Base-by-base conservation (phyloP, 2,888 invertebrate genomes). In the Archips crataeganus region DNA sequence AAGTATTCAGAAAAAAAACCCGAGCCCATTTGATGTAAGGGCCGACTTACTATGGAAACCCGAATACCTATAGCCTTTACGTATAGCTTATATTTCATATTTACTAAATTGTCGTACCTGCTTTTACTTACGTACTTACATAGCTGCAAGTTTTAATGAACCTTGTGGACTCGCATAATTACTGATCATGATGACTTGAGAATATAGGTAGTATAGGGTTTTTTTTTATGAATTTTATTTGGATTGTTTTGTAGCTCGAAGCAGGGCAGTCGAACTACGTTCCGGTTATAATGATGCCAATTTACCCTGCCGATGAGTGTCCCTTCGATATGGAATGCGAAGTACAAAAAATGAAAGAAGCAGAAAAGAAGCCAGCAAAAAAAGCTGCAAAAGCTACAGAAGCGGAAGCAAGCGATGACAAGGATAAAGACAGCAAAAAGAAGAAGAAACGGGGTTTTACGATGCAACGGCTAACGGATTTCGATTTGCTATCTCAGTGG, bases 281-380 rank as follows among this genome's bases (percentile, higher is more conserved):
- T 2, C 93, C 93, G 2, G 86, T 94, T 0, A 90, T 94, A 51
- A 90, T 94, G 91, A 92, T 94, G 92, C 93, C 93, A 0, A 86
- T 94, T 69, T 87, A 86, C 68, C 78, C 91, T 3, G 87, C 91
- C 2, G 89, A 92, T 54, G 78, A 91, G 65, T 93, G 93, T 59
- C 92, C 93, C 2, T 92, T 93, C 70, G 91, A 93, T 76, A 87
- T 93, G 82, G 85, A 91, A 5, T 89, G 89, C 78, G 90, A 91
- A 81, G 75, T 87, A 3, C 79, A 89, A 76, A 91, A 90, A 82
- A 85, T 85, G 1, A 85, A 87, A 70, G 86, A 86, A 51, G 42
- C 79, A 0, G 85, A 86, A 77, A 64, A 77, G 2, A 87, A 87
- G 77, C 77, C 83, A 13, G 74, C 73, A 2, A 87, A 86, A 76